These are phyloP conservation scores for Ahaetulla prasina DNA, from an alignment of 2,113 vertebrate species.

Conservation along the genomic window DNA sequence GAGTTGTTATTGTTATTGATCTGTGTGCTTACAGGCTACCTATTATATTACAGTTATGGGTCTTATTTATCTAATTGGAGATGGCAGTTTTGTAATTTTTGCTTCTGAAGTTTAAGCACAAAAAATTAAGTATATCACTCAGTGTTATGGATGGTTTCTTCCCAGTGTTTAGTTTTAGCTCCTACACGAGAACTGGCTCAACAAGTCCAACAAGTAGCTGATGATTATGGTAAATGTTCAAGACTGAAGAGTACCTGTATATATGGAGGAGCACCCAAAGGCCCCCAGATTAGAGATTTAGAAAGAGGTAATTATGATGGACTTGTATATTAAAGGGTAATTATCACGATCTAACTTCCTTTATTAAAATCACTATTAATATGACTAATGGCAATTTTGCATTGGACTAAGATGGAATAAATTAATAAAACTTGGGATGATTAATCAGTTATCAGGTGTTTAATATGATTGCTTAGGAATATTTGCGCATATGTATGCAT, in stretches of 20 bases:
- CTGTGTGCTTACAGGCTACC: not conserved
- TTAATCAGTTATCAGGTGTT: not conserved
- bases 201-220: conserved; percentile 95
- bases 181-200: conserved; percentile 97
- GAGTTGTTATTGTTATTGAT: not conserved
- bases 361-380: not conserved
- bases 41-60: conserved; percentile 2
- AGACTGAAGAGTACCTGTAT: conserved; percentile 97
- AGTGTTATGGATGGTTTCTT: conserved; percentile 27
- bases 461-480: not conserved
- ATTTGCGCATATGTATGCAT: not conserved
- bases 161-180: conserved; percentile 90
- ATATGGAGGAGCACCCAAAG: conserved; percentile 97
- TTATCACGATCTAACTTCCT: not conserved
- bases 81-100: conserved; percentile 4
- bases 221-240: conserved; percentile 93
- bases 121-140: not conserved
- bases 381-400: not conserved
- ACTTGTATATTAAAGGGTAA: not conserved
- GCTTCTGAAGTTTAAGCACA: not conserved
- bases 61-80: conserved; percentile 24
- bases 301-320: conserved; percentile 81
- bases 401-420: not conserved
- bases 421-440: not conserved
- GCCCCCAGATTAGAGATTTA: conserved; percentile 93